Conservation (phyloP, 2,113 vertebrate species). For the Menura novaehollandiae region DNA sequence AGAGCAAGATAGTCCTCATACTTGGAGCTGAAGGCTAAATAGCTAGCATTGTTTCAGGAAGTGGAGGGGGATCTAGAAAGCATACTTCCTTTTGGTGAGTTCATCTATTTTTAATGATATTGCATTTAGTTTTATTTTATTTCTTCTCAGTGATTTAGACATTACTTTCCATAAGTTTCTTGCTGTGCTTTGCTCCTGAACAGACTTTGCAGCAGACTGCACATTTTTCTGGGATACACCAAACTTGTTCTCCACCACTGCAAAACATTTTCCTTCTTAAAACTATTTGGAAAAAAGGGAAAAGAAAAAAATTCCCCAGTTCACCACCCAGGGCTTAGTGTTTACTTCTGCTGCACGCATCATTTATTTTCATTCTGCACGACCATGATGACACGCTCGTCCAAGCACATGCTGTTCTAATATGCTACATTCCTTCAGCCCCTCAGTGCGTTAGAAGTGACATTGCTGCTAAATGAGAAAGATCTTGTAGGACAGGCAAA, state of each 20-base stretch:
- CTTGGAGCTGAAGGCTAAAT: not conserved
- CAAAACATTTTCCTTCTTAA: conserved; percentile 16
- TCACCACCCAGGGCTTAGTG: conserved; percentile 53
- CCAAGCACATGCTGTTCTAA: conserved; percentile 65
- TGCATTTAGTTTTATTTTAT: not conserved
- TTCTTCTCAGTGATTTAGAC: not conserved
- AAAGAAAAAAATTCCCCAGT: not conserved
- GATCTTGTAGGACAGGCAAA: conserved; percentile 50
- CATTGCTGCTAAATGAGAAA: conserved; percentile 41
- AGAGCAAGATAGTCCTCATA: not conserved
- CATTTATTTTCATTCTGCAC: conserved; percentile 68
- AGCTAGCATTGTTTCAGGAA: not conserved
- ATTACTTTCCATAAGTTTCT: not conserved
- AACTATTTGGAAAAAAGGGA: not conserved
- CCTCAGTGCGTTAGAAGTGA: conserved; percentile 45
- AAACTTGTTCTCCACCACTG: conserved; percentile 1
- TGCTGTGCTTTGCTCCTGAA: not conserved
- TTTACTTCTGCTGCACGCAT: conserved; percentile 59
- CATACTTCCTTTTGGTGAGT: not conserved
- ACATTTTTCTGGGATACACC: not conserved
- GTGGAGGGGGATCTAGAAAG: not conserved
- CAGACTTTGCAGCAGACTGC: not conserved
- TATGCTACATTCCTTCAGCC: conserved; percentile 54
- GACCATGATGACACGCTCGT: conserved; percentile 52
- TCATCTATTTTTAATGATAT: not conserved